Evolutionary conservation across 2,113 vertebrate genomes (phyloP).

Genomic region (Bettongia penicillata): DNA sequence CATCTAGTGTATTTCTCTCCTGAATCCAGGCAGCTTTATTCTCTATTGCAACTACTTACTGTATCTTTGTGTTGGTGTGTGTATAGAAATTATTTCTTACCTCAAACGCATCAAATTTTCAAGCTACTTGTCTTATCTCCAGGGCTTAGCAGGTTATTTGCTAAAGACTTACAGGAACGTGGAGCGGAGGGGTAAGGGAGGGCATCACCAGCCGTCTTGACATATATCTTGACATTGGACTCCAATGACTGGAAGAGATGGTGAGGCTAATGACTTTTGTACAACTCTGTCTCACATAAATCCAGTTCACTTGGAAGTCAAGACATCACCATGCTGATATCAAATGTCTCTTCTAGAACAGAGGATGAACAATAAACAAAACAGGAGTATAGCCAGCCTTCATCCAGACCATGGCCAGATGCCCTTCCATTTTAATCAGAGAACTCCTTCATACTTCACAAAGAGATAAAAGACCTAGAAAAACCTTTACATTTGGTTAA

Average conservation of each 20-base stretch:
- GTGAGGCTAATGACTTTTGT: background rate
- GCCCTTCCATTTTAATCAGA: too few relatives aligned
- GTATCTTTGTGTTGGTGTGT: background rate
- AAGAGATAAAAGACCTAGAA: too few relatives aligned
- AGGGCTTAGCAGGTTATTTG: background rate
- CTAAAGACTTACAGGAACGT: background rate
- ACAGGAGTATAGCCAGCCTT: too few relatives aligned
- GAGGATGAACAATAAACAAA: too few relatives aligned
- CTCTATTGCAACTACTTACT: background rate
- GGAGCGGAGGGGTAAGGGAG: too few relatives aligned
- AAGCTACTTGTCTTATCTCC: background rate
- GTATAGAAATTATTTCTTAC: background rate
- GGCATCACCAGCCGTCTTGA: background rate
- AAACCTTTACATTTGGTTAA: too few relatives aligned
- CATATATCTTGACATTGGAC: background rate
- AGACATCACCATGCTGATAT: background rate
- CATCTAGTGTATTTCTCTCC: too few relatives aligned
- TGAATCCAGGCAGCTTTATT: too few relatives aligned
- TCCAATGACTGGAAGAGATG: background rate
- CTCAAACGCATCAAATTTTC: background rate
- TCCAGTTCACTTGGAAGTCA: background rate
- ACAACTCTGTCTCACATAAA: background rate
- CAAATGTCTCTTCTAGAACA: background rate
- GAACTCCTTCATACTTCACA: too few relatives aligned
- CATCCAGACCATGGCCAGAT: too few relatives aligned